Base-by-base conservation (phyloP, 2,888 invertebrate genomes). In the Nomada flava region DNA sequence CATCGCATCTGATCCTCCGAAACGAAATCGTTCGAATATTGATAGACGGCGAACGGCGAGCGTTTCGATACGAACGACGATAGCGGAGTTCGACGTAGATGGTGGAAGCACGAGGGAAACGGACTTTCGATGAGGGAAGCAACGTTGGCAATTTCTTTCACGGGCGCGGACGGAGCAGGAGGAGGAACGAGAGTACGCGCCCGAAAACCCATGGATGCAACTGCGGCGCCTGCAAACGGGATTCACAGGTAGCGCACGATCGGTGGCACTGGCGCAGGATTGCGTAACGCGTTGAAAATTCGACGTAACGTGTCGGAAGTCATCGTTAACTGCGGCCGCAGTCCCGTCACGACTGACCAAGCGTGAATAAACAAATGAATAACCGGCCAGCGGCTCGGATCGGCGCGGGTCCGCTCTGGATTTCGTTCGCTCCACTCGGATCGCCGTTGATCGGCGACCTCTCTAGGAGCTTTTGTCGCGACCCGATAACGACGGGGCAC, bases 271-370 rank as follows among this genome's bases (percentile, higher is more conserved):
- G 50, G 36, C 29, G 57, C 50, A 29, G 64, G 50, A 44, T 88
- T 88, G 82, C 83, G 47, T 69, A 88, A 88, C 81, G 76, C 74
- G 82, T 83, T 55, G 84, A 85, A 88, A 87, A 84, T 73, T 78
- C 76, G 74, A 80, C 81, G 86, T 85, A 86, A 88, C 79, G 64
- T 69, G 78, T 88, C 88, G 85, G 83, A 88, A 88, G 80, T 88
- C 78, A n/a, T 86, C 83, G 87, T 73, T 79, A 77, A 86, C 70
- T 57, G 67, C 62, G 76, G 72, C 76, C 68, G 67, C 69, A 44
- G 76, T 78, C 62, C 29, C 81, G 88, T 86, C 85, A 82, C 88
- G 78, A 79, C 65, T 70, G 76, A 86, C 75, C 88, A 64, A 85
- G 81, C 88, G 85, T 75, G 87, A 87, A 88, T 77, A 86, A 88